Conservation (phyloP, 2,113 vertebrate genomes). For the Xiphophorus hellerii region DNA sequence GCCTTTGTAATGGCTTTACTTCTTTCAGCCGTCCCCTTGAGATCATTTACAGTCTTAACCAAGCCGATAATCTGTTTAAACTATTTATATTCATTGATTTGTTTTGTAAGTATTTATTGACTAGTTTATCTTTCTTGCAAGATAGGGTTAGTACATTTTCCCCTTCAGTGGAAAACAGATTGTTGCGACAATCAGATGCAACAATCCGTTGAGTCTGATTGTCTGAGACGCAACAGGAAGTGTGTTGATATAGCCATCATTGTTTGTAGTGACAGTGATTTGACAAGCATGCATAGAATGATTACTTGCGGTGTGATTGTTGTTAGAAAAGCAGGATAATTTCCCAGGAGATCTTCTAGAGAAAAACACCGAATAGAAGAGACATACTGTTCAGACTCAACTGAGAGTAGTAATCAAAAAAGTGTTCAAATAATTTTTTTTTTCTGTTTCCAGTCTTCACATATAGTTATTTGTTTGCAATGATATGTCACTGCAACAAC, state of each 20-base stretch:
- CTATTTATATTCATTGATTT: no score
- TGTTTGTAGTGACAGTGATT: background rate
- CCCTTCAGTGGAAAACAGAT: background rate
- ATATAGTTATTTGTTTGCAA: background rate
- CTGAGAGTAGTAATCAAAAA: background rate
- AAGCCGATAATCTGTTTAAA: no score
- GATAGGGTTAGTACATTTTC: background rate
- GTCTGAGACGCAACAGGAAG: background rate
- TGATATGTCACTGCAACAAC: background rate
- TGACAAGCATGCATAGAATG: background rate
- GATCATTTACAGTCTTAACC: no score
- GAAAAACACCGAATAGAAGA: constrained; percentile 6
- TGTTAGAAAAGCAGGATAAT: background rate
- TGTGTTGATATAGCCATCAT: background rate
- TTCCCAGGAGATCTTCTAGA: constrained; percentile 14
- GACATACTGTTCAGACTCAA: background rate
- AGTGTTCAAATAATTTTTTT: background rate
- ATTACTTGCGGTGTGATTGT: background rate
- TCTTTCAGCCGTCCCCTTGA: no score
- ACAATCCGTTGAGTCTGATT: no score
- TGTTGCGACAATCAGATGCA: no score
- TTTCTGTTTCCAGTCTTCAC: no score
- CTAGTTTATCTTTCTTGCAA: background rate
- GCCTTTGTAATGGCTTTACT: no score
- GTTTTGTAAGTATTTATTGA: no score